These are phyloP conservation scores for Nezara viridula DNA, from an alignment of 2,888 invertebrate genomes.

Conservation along the genomic window DNA sequence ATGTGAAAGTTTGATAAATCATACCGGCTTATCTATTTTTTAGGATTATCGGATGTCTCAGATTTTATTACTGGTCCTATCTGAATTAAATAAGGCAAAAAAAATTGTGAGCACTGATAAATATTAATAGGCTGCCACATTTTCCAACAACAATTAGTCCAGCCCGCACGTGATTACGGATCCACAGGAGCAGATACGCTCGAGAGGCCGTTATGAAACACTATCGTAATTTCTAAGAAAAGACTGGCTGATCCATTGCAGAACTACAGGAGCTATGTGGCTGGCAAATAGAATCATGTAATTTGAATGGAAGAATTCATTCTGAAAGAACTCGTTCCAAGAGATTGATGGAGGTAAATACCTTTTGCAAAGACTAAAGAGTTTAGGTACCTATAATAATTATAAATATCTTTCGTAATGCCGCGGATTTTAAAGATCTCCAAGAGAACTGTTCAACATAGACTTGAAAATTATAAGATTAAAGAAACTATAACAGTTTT, in stretches of 20 bases:
- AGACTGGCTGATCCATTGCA: neutral
- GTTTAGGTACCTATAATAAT: too few species aligned
- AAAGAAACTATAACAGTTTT: too few species aligned
- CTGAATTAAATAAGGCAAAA: too few species aligned
- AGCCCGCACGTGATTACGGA: neutral
- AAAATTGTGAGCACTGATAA: neutral
- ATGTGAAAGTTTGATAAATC: too few species aligned
- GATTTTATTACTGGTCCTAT: too few species aligned
- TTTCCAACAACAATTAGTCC: neutral
- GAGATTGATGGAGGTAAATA: neutral
- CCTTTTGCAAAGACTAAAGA: too few species aligned
- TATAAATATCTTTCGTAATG: too few species aligned
- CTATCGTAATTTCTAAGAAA: neutral
- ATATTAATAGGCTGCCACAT: neutral
- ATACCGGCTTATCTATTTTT: too few species aligned
- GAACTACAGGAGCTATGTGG: neutral
- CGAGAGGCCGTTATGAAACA: neutral
- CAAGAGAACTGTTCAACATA: too few species aligned
- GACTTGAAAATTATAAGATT: too few species aligned
- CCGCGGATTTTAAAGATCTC: too few species aligned
- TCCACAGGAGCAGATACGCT: neutral
- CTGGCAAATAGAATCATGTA: neutral
- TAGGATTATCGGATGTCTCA: too few species aligned
- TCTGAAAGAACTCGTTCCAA: neutral
- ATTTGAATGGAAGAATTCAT: neutral